Conservation (phyloP, 2,113 vertebrate species). For the Chionodraco myersi region DNA sequence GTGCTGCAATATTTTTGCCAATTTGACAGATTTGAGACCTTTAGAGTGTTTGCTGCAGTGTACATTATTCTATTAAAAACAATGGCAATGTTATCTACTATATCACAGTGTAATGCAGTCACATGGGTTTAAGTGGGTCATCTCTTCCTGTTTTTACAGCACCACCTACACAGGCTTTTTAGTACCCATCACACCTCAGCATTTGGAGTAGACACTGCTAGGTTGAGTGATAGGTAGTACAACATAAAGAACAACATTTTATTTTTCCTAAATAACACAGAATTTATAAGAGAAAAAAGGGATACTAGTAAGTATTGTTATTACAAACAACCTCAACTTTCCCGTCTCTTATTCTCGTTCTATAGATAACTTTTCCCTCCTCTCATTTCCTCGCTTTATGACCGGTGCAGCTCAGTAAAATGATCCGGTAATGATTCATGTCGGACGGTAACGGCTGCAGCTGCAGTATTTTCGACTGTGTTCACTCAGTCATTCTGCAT, state of each 20-base stretch:
- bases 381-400: conserved; percentile 10
- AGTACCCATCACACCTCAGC: conserved; percentile 25
- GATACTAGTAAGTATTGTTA: too few relatives aligned
- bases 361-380: conserved; percentile 11
- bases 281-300: neutral
- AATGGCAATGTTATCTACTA: neutral
- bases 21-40: conserved; percentile 4
- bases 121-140: neutral
- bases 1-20: neutral
- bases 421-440: conserved; percentile 30
- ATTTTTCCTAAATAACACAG: neutral
- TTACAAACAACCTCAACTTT: neutral
- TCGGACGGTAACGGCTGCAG: conserved; percentile 23
- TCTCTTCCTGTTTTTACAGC: conserved; percentile 2
- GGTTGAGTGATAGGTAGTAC: neutral
- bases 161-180: conserved; percentile 13
- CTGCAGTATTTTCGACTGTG: conserved; percentile 30
- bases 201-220: neutral
- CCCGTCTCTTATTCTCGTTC: conserved; percentile 6
- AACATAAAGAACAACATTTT: neutral
- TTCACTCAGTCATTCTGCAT: conserved; percentile 51
- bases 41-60: neutral
- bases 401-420: conserved; percentile 40
- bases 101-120: conserved; percentile 1
- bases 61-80: neutral